These are phyloP conservation scores for Arge pagana DNA, from an alignment of 2,888 invertebrate genomes.

Conservation along the genomic window DNA sequence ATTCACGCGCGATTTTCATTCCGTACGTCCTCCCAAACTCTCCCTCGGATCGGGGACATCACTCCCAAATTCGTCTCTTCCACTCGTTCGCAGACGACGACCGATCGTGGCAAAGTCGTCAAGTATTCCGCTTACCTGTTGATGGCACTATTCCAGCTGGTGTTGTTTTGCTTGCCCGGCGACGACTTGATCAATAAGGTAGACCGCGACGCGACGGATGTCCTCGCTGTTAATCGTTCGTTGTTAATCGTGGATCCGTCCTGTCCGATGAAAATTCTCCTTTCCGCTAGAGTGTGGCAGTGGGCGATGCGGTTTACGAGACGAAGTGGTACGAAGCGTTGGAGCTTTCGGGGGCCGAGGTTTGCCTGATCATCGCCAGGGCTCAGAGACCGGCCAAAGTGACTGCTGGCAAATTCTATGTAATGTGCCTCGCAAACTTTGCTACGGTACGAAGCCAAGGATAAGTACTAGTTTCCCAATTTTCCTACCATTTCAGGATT, in stretches of 20 bases:
- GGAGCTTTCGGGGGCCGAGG: constrained; percentile 29
- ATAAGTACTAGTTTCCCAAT: no score
- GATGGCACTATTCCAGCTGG: constrained; percentile 44
- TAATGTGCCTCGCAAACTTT: constrained; percentile 44
- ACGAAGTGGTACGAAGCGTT: constrained; percentile 39
- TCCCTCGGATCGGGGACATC: no score
- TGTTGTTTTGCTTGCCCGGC: constrained; percentile 45
- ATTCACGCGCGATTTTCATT: no score
- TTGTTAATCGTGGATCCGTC: background rate
- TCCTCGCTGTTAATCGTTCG: background rate
- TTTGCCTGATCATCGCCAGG: constrained; percentile 38
- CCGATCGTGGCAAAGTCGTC: constrained; percentile 32
- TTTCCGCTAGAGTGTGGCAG: constrained; percentile 35
- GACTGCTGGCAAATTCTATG: constrained; percentile 43
- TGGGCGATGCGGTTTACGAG: constrained; percentile 36
- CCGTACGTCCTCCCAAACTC: no score
- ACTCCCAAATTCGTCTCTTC: no score
- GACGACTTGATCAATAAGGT: constrained; percentile 41
- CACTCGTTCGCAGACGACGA: constrained; percentile 34
- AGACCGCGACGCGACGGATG: background rate
- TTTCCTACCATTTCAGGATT: no score
- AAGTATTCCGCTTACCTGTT: constrained; percentile 41
- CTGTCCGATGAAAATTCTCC: background rate
- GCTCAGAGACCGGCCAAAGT: constrained; percentile 40
- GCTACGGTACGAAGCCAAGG: constrained; percentile 29